phyloP scores from a whole-genome alignment of 2,888 invertebrate genomes.

The Hoplodrina ambigua region DNA sequence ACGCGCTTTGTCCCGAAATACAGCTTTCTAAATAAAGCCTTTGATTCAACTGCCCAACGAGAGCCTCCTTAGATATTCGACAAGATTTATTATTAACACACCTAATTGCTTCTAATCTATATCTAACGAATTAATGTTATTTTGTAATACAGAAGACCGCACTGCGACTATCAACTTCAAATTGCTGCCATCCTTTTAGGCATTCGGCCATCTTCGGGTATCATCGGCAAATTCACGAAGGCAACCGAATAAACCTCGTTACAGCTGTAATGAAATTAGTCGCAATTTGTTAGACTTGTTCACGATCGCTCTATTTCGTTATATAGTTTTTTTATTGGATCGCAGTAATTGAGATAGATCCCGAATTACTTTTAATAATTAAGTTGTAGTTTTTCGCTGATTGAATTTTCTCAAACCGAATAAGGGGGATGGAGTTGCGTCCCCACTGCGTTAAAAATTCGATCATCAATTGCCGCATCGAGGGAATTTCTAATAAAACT shows the following conservation, averaged over 20 bases:
- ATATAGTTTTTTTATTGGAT: conserved; percentile 44
- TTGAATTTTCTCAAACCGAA: conserved; percentile 6
- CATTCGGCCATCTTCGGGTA: conserved; percentile 32
- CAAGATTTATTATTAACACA: background rate
- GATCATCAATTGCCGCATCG: conserved; percentile 1
- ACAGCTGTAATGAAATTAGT: conserved; percentile 53
- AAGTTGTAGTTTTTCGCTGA: conserved; percentile 8
- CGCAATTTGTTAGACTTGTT: conserved; percentile 51
- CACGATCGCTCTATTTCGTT: conserved; percentile 44
- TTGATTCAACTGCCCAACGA: no score
- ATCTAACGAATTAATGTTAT: background rate
- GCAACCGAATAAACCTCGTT: conserved; percentile 51
- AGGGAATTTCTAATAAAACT: background rate
- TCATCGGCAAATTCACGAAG: conserved; percentile 43
- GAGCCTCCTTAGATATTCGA: no score
- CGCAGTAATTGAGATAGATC: conserved; percentile 33
- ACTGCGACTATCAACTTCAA: conserved; percentile 34
- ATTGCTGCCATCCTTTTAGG: conserved; percentile 31
- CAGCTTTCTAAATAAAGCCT: no score
- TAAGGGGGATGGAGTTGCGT: background rate
- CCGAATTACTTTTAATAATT: conserved; percentile 26
- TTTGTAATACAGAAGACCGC: conserved; percentile 13
- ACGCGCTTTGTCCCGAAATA: no score
- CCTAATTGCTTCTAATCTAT: background rate
- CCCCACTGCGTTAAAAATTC: conserved; percentile 6